Evolutionary conservation across 2,113 vertebrate genomes (phyloP).

Genomic region (Ophiodon elongatus): DNA sequence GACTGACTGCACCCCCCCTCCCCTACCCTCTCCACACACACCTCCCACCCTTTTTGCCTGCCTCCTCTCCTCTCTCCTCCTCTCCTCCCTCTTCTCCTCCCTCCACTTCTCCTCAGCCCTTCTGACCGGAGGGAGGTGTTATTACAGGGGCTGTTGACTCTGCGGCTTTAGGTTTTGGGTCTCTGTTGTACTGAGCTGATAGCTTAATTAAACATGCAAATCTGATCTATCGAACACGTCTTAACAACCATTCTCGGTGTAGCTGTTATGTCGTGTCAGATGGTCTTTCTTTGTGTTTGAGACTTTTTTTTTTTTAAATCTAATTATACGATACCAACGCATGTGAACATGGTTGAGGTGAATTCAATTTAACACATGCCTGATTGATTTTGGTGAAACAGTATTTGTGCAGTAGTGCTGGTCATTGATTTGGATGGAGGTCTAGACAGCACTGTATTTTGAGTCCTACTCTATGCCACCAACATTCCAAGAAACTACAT

Average conservation of each 20-base stretch:
- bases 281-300: conserved; percentile 67
- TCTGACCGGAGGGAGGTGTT: conserved; percentile 84
- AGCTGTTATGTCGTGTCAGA: conserved; percentile 74
- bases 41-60: conserved; percentile 63
- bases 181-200: conserved; percentile 85
- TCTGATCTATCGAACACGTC: conserved; percentile 82
- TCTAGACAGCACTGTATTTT: not conserved
- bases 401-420: not conserved
- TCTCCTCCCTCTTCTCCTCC: conserved; percentile 62
- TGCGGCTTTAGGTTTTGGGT: conserved; percentile 84
- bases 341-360: conserved; percentile 64
- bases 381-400: conserved; percentile 50
- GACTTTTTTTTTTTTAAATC: conserved; percentile 41
- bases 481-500: conserved; percentile 14
- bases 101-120: conserved; percentile 58
- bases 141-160: conserved; percentile 91
- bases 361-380: conserved; percentile 62
- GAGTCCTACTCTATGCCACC: not conserved
- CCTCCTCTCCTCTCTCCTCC: conserved; percentile 55
- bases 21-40: conserved; percentile 25
- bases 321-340: conserved; percentile 61
- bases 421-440: not conserved
- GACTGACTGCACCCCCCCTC: conserved; percentile 79
- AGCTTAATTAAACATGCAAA: conserved; percentile 89
- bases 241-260: conserved; percentile 79